These are phyloP conservation scores for Asobara japonica DNA, from an alignment of 1,140 invertebrate genomes.

Conservation along the genomic window DNA sequence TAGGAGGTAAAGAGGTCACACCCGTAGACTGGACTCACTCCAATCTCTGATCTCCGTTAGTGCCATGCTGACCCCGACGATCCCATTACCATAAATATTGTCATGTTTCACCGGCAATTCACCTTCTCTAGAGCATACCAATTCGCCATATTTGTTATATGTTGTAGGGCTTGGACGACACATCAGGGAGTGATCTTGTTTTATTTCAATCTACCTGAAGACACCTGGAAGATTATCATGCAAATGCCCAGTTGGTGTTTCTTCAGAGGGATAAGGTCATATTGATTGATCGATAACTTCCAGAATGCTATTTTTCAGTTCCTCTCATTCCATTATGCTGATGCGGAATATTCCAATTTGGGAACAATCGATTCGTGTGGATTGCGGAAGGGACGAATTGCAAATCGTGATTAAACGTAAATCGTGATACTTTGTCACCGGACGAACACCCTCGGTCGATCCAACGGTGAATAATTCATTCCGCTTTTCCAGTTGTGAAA, in stretches of 20 bases:
- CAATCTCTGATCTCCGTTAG: conserved; percentile 31
- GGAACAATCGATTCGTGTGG: neutral
- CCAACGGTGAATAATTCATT: conserved; percentile 48
- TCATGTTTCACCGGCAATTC: conserved; percentile 26
- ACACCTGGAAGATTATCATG: neutral
- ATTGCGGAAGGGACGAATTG: conserved; percentile 34
- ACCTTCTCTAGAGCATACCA: neutral
- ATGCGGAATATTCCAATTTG: conserved; percentile 1
- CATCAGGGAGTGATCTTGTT: neutral
- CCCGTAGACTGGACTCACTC: neutral
- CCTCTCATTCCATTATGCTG: neutral
- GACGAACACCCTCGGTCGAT: conserved; percentile 31
- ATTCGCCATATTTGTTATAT: conserved; percentile 9
- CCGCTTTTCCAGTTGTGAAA: conserved; percentile 28
- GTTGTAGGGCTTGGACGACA: neutral
- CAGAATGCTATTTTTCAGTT: neutral
- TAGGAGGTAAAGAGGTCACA: conserved; percentile 7
- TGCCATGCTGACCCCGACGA: conserved; percentile 24
- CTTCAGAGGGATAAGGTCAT: neutral
- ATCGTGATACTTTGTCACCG: conserved; percentile 47
- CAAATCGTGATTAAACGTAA: conserved; percentile 44
- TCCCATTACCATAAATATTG: conserved; percentile 28
- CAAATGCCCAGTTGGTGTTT: neutral
- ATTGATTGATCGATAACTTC: neutral
- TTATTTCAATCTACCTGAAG: neutral